Evolutionary conservation across 2,113 vertebrate genomes (phyloP), one percentile per base, ranked within the genome.

Genomic region (Hiodon tergisus): DNA sequence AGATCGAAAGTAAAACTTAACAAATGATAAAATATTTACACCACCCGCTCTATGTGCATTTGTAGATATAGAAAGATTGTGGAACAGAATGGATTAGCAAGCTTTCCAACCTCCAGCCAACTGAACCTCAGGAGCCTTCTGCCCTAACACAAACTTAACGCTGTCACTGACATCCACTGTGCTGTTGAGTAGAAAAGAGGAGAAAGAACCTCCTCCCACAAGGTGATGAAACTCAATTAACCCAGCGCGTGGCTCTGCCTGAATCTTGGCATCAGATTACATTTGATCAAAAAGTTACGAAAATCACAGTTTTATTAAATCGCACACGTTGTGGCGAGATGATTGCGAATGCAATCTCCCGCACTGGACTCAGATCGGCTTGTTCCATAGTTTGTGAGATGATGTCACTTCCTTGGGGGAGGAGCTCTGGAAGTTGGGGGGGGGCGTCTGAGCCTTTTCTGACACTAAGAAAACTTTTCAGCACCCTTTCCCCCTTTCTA

Each of bases 221-320:
- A 61, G 11, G 3, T 6, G 14, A 68, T 55, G 48, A 60, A 52
- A n/a, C 47, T 10, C 67, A 50, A 70, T 70, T 76, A 76, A 53
- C 67, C 2, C n/a, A 13, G 50, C 6, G 8, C 5, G n/a, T 54
- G 46, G n/a, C 67, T 11, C 31, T 17, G 0, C 10, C 31, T 1
- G 3, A 70, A 55, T 55, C 52, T 50, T 31, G 7, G 7, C 2
- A 17, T 6, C 6, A 71, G 68, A 65, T 57, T 71, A 71, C 51
- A 31, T 13, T 55, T 54, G 51, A 71, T 66, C 63, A 65, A 70
- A 65, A 70, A 48, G 46, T 16, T 71, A 7, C 16, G 3, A 48
- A 48, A 62, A 70, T 47, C 69, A 31, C 52, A 17, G 47, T 71
- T 55, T 57, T 47, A 63, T 62, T 70, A 51, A 62, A 46, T 16